Evolutionary conservation across 2,113 vertebrate species (phyloP), one percentile per base, ranked within the genome.

Genomic region (Benitochromis conjunctus): DNA sequence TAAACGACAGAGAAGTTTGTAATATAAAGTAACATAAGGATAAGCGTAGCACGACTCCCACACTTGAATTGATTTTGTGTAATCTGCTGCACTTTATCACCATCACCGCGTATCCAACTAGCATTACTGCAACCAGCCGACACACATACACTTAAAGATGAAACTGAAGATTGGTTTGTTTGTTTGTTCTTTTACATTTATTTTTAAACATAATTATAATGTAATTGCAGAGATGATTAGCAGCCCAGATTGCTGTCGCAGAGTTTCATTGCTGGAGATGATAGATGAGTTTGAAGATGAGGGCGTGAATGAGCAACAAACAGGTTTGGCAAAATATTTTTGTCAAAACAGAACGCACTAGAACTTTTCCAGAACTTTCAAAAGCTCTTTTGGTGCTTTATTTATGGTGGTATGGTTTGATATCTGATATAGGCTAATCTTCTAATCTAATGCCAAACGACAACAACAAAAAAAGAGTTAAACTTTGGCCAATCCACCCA

Each of bases 241-340:
- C 62, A 46, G 34, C 64, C 55, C 1, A 74, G 84, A 87, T 88
- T 85, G 29, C 78, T n/a, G 8, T 53, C 3, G 56, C 83, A 90
- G 87, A 91, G 88, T 89, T 92, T 90, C 86, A 92, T 91, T 79
- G 4, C 77, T 84, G 83, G 31, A 12, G 21, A 14, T 56, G 71
- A 85, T 54, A 79, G 26, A 54, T 31, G 26, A 82, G 55, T 12
- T 78, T 10, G 21, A 46, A 12, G 26, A 76, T n/a, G 4, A 19
- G 69, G 69, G 16, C 6, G 6, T 11, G 56, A 86, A 66, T 74
- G 51, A 74, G 19, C 16, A 53, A 31, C 8, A 57, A 46, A 82
- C 53, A 7, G 41, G 14, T 79, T 5, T 51, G 12, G 12, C 18
- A 7, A 82, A 41, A 79, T 76, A 53, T 19, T 31, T 76, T 31